Base-by-base conservation (phyloP, 2,888 invertebrate species). In the Cataglyphis rosenhaueri region DNA sequence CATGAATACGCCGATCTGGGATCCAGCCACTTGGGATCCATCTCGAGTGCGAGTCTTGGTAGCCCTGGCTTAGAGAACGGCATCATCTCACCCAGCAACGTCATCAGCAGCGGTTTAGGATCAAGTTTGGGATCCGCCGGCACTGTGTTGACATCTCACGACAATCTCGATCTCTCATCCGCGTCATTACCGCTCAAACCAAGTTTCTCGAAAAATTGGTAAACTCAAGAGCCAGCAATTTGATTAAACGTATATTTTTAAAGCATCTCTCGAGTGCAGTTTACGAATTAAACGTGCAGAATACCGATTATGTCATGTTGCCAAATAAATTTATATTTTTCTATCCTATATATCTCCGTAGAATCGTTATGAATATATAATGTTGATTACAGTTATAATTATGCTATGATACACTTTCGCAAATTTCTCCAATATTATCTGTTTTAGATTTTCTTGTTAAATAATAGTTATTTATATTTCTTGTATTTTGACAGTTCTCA, bases 261-360 rank as follows among this genome's bases (percentile, higher is more conserved):
- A 61, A 2, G 32, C 32, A 25, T 25, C 61, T 44, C 71, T 71
- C 25, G 18, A 61, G 18, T 15, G 29, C 70, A 21, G 32, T 21
- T 78, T 12, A 35, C 35, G 9, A 25, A 64, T 48, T 35, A 12
- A 70, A 78, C 44, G 59, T 78, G 55, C 44, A 48, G 12, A 71
- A 59, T 48, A 35, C 12, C 9, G 35, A 25, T 70, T 44, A n/a
- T n/a, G n/a, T 78, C 59, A 41, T 59, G 29, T 29, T 59, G 71
- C 61, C 73, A 61, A 88, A 88, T 78, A 83, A 84, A 85, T 81
- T 59, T 87, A 65, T 89, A 86, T 89, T 89, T 89, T 84, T 83
- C 5, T 84, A 87, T 29, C 48, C 38, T 55, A 78, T 32, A 48
- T 52, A 52, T 52, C 18, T 52, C 55, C 44, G 44, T 41, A 61